Base-by-base conservation (phyloP, 2,797 vertebrate species). In the Ctenochaetus hawaiiensis region DNA sequence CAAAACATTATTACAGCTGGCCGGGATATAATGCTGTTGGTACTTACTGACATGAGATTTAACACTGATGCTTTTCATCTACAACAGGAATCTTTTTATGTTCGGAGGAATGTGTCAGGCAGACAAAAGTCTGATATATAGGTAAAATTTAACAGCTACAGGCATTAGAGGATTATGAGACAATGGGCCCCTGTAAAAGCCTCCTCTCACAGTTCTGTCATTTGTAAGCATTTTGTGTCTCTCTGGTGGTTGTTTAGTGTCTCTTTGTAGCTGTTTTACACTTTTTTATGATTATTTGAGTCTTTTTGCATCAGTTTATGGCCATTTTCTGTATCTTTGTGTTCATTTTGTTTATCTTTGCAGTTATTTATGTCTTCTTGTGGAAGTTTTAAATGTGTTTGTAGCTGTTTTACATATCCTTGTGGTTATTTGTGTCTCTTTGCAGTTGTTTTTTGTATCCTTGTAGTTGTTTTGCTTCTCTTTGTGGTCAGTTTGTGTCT, bases 1-100 rank as follows among this genome's bases (percentile, higher is more conserved):
- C 58, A 4, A 75, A 78, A 39, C 71, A 77, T 84, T 71, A 78
- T 78, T 77, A 74, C 60, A 70, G 57, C 13, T 43, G 62, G 57
- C 5, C 51, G 41, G 65, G 78, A 76, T 72, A 62, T 57, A 74
- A 80, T 44, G 34, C 47, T 23, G 18, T 8, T 56, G 67, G 39
- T 64, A 14, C 53, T 60, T 56, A 54, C n/a, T 49, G 63, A 51
- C n/a, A 18, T 10, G 34, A 30, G 16, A 41, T 72, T 80, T 49
- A 53, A 48, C 57, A 44, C 5, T 17, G 41, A 51, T 20, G 48
- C 18, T 39, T 63, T 70, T 63, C 23, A 59, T 64, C 47, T 34
- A 44, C 7, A 5, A 16, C 30, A 34, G 45, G 5, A 26, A 8
- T 64, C 53, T 51, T 6, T 2, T 7, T 30, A 1, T 22, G 14